A percentile compares a stretch with the other conserved stretches of the same genome.
Evolutionary conservation across 2,113 vertebrate genomes (phyloP).

Genomic region (Dryoscopus gambensis): DNA sequence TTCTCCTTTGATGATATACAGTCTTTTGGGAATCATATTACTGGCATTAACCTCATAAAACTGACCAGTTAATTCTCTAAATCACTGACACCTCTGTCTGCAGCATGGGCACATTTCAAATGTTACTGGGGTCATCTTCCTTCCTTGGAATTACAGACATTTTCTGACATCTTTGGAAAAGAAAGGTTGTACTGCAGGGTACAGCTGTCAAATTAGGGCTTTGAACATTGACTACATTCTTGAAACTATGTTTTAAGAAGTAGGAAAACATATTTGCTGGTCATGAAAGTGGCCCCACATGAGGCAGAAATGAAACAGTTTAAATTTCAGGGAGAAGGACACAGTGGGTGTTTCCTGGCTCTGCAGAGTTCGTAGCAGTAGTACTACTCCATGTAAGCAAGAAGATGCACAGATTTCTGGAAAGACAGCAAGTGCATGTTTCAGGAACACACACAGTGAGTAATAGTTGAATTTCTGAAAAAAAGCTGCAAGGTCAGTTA

Average conservation of each 20-base stretch:
- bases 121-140: neutral
- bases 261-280: neutral
- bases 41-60: neutral
- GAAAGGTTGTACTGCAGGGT: neutral
- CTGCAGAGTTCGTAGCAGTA: neutral
- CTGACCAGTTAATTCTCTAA: neutral
- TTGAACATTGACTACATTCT: neutral
- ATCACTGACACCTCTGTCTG: neutral
- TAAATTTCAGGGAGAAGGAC: neutral
- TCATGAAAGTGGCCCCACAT: neutral
- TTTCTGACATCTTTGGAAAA: neutral
- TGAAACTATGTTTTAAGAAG: neutral
- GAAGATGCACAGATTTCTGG: neutral
- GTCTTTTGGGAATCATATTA: neutral
- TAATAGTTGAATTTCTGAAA: neutral
- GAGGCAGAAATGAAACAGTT: neutral
- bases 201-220: neutral
- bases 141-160: neutral
- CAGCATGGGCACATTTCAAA: neutral
- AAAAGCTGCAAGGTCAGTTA: neutral
- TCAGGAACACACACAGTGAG: neutral
- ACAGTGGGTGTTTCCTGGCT: neutral
- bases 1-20: neutral
- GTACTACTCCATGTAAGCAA: neutral
- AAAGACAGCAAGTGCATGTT: neutral